A percentile compares a stretch with the other conserved stretches of the same genome.
phyloP scores from a whole-genome alignment of 2,888 invertebrate species.

The Meteorus cinctellus region DNA sequence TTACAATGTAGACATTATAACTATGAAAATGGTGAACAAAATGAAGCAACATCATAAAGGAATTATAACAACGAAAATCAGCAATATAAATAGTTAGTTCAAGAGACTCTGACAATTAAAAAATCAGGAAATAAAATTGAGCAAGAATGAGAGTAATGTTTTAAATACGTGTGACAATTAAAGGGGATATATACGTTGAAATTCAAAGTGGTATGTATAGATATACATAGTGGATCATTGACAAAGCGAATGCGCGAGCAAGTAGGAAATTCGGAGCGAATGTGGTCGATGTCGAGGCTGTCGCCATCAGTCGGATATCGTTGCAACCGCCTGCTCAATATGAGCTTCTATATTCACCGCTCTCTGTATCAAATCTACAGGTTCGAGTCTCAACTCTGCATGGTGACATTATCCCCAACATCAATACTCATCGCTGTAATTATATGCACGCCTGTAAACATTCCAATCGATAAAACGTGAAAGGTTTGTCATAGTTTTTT shows the following conservation, averaged over 20 bases:
- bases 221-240: background rate
- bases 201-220: background rate
- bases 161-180: no score
- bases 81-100: no score
- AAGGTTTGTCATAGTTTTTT: background rate
- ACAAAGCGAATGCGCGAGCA: slow-evolving; percentile 13
- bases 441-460: background rate
- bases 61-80: background rate
- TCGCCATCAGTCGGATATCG: slow-evolving; percentile 60
- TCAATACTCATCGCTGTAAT: slow-evolving; percentile 1
- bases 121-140: background rate
- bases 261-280: slow-evolving; percentile 15
- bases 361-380: slow-evolving; percentile 37
- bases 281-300: slow-evolving; percentile 54
- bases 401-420: slow-evolving; percentile 26
- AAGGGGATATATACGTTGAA: background rate
- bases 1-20: background rate
- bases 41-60: background rate
- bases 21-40: background rate
- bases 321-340: slow-evolving; percentile 55
- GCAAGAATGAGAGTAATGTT: background rate
- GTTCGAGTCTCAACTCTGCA: slow-evolving; percentile 51
- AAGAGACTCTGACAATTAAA: background rate
- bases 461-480: background rate
- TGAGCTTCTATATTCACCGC: slow-evolving; percentile 14